Evolutionary conservation across 2,797 vertebrate species (phyloP).

Genomic region (Aplochiton taeniatus): DNA sequence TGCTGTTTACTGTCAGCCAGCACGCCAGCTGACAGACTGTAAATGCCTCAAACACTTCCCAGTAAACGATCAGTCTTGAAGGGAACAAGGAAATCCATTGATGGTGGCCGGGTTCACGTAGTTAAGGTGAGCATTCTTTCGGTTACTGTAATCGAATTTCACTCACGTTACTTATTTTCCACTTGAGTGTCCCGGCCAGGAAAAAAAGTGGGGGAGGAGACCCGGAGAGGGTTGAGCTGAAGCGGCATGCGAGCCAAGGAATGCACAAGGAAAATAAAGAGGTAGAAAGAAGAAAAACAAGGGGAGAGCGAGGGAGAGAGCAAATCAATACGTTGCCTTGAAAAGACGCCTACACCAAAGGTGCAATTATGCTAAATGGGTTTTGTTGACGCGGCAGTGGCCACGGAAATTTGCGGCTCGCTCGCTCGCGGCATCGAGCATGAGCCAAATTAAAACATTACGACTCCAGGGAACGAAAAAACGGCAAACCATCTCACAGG

Average conservation of each 20-base stretch:
- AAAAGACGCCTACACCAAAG: slow-evolving; percentile 71
- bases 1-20: neutral
- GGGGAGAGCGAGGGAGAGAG: slow-evolving; percentile 54
- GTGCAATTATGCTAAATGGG: slow-evolving; percentile 79
- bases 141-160: slow-evolving; percentile 58
- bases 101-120: slow-evolving; percentile 34
- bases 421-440: slow-evolving; percentile 12
- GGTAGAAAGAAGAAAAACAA: slow-evolving; percentile 67
- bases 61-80: slow-evolving; percentile 30
- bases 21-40: neutral
- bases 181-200: slow-evolving; percentile 57
- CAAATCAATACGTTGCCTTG: slow-evolving; percentile 76
- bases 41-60: slow-evolving; percentile 8
- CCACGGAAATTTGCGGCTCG: slow-evolving; percentile 56
- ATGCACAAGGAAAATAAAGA: slow-evolving; percentile 68
- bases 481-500: slow-evolving; percentile 48
- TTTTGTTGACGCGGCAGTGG: slow-evolving; percentile 67
- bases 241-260: slow-evolving; percentile 41
- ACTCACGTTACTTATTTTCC: slow-evolving; percentile 64
- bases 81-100: slow-evolving; percentile 28
- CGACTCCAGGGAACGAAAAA: slow-evolving; percentile 53
- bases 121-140: slow-evolving; percentile 63
- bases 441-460: slow-evolving; percentile 66
- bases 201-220: slow-evolving; percentile 16
- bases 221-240: slow-evolving; percentile 14